These are phyloP conservation scores for Eubasilissa splendida DNA, from an alignment of 2,888 invertebrate species.

Conservation along the genomic window DNA sequence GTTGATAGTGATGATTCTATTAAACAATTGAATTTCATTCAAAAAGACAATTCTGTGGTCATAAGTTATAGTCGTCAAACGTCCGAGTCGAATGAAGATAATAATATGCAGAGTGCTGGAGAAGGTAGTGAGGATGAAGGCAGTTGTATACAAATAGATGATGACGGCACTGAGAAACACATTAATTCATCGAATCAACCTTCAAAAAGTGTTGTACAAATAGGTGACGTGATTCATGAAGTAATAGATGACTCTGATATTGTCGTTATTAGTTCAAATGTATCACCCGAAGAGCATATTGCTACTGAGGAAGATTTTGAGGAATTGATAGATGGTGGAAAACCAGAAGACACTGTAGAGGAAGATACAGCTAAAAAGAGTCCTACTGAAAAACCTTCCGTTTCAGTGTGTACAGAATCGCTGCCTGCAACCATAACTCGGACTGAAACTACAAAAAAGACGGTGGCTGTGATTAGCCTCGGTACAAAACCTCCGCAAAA, in stretches of 20 bases:
- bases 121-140: constrained; percentile 58
- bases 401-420: constrained; percentile 49
- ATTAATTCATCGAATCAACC: constrained; percentile 57
- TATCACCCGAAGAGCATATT: constrained; percentile 77
- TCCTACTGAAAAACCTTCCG: constrained; percentile 65
- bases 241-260: constrained; percentile 75
- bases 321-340: constrained; percentile 77
- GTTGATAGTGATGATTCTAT: constrained; percentile 72
- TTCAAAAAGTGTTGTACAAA: constrained; percentile 64
- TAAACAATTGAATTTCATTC: constrained; percentile 63
- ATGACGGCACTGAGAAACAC: constrained; percentile 48
- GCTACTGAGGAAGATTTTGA: constrained; percentile 79
- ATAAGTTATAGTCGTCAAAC: constrained; percentile 59
- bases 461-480: constrained; percentile 71
- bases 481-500: constrained; percentile 67
- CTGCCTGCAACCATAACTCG: constrained; percentile 60
- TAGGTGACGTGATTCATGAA: constrained; percentile 67
- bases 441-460: constrained; percentile 71
- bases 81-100: constrained; percentile 61
- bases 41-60: constrained; percentile 66
- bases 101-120: constrained; percentile 46
- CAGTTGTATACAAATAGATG: constrained; percentile 48
- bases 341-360: constrained; percentile 71
- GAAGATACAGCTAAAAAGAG: constrained; percentile 62
- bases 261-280: constrained; percentile 75